These are phyloP conservation scores for Euphysa ruthae DNA, from an alignment of 30 jellyfish, hydroid and myxozoan species.

Conservation along the genomic window DNA sequence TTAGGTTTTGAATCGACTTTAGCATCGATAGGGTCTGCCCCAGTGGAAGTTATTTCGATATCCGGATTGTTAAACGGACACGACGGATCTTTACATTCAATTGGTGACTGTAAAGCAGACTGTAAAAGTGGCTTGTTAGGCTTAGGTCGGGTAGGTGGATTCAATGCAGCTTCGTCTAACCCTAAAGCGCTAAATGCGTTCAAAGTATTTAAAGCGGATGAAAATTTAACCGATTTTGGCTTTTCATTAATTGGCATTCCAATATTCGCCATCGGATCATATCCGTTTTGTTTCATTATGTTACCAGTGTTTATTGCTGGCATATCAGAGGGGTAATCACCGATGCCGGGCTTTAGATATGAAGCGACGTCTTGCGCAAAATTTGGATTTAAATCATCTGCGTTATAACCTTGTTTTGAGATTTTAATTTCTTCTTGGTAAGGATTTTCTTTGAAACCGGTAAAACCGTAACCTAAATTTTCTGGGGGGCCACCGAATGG, in stretches of 20 bases:
- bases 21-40: neutral
- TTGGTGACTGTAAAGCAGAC: neutral
- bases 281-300: neutral
- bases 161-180: conserved; percentile 24
- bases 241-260: conserved; percentile 6
- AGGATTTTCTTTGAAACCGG: neutral
- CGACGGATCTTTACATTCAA: neutral
- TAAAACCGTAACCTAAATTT: neutral
- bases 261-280: neutral
- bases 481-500: conserved; percentile 6
- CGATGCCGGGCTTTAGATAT: conserved; percentile 28
- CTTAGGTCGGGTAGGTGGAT: neutral
- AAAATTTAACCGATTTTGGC: neutral
- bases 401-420: conserved; percentile 2
- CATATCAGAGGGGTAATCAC: conserved; percentile 37
- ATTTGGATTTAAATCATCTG: neutral
- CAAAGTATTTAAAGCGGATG: conserved; percentile 4
- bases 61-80: neutral
- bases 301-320: conserved; percentile 2
- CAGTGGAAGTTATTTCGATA: neutral
- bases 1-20: too few species aligned
- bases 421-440: neutral
- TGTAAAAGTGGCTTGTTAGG: neutral
- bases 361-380: conserved; percentile 23
- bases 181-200: conserved; percentile 4